Conservation (phyloP, 53 echinoderm and acorn worm genomes). For the Henricia sp. region DNA sequence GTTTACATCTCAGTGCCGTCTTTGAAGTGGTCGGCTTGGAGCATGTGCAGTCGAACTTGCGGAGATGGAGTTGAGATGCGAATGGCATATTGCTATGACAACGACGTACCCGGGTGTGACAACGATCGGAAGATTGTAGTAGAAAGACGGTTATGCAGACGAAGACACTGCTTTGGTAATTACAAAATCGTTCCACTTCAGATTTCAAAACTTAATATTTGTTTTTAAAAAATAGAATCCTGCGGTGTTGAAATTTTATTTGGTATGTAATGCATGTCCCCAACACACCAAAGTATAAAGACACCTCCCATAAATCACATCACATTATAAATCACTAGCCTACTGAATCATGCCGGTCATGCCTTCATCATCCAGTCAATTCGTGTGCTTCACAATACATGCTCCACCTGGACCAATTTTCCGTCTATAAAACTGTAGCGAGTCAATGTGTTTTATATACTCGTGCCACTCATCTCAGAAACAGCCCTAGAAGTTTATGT, state of each 20-base stretch:
- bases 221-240: neutral
- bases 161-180: conserved; percentile 45
- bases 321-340: no score
- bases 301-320: no score
- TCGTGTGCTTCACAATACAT: no score
- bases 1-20: conserved; percentile 50
- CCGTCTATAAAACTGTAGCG: no score
- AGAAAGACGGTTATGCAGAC: conserved; percentile 60
- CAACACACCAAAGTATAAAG: neutral
- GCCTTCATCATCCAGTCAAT: no score
- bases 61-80: conserved; percentile 79
- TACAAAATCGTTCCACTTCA: no score
- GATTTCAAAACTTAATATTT: no score
- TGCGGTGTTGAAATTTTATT: neutral
- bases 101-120: conserved; percentile 66
- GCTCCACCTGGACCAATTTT: no score
- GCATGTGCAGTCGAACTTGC: conserved; percentile 82
- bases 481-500: no score
- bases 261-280: neutral
- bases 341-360: no score
- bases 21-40: conserved; percentile 86
- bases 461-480: no score
- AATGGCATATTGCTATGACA: conserved; percentile 80
- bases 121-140: conserved; percentile 65
- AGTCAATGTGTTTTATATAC: no score